Base-by-base conservation (phyloP, 2,113 vertebrate species). In the Gadus macrocephalus region DNA sequence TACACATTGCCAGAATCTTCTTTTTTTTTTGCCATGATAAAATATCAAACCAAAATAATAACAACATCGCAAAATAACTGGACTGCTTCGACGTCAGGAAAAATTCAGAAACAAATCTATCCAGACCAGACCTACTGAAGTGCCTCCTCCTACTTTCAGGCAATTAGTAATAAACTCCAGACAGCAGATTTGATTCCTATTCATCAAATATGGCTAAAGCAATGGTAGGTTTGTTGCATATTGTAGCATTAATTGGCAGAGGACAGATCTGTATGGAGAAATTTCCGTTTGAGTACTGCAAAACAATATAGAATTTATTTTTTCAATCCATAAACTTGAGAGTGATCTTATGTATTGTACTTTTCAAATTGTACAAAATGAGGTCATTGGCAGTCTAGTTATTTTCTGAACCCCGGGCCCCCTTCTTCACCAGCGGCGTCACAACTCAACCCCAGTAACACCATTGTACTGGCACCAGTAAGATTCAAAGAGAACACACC, bases 61-160 rank as follows among this genome's bases (percentile, higher is more conserved):
- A 82, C 83, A 77, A 86, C 81, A 80, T 92, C 90, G 90, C 73
- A 89, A 91, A 93, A 92, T 92, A 91, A 92, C 92, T 93, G 88
- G 91, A 92, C 91, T 92, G 91, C 90, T 90, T 78, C 70, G 85
- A 84, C 87, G 84, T 87, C 83, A 79, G n/a, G n/a, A 16, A 11
- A 55, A 55, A 55, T 16, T 78, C 87, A 79, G 78, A 73, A 82
- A 85, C 85, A 82, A 78, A 65, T 87, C 76, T 89, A 87, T 79
- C 76, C 79, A 87, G 74, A 83, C 78, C 86, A 76, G 79, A 75
- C 83, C 81, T 83, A 86, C 85, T 71, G 89, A 92, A 93, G 92
- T 92, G 91, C 92, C 92, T 92, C 90, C 85, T 88, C n/a, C 6
- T 90, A 86, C 86, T 84, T 84, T 89, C 89, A 91, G 89, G 89